Evolutionary conservation across 2,888 invertebrate species (phyloP), one percentile per base, ranked within the genome.

Genomic region (Atrina japonica): DNA sequence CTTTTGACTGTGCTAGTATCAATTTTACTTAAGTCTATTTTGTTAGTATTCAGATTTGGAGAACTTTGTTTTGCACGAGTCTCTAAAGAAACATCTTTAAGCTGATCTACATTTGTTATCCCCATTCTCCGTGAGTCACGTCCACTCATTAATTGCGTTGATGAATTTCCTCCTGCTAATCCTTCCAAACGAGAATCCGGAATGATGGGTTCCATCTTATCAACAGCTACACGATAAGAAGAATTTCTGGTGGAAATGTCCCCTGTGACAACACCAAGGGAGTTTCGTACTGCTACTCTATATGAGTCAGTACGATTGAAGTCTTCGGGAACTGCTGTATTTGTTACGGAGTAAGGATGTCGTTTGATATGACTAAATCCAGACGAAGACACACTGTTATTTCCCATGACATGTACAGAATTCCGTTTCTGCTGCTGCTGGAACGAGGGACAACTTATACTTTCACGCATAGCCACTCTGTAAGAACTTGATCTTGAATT

Each of bases 81-180:
- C 5, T 35, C 35, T 35, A 5, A 5, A 27, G 61, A 29, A 30
- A 77, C 53, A 35, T 64, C 73, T 75, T 85, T 85, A 14, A 82
- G 73, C 64, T 86, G 85, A 70, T 85, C 85, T 9, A 85, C 79
- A 68, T 87, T 85, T 6, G 86, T 87, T 27, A 85, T 85, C 41
- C 86, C 85, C 83, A 83, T 83, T 53, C 85, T 70, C 6, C 85
- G 71, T 7, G 76, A 64, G 56, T 87, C 87, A 21, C 83, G 66
- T 14, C 70, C 74, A 23, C 77, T 75, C 9, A 49, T 61, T n/a
- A 76, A 67, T 23, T 73, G 60, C 67, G 72, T 73, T 25, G 67
- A 40, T 29, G 72, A 72, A 23, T 75, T 82, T 27, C 66, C 66
- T 1, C 52, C 47, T 3, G 72, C 71, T 47, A 83, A 56, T 45